phyloP scores from a whole-genome alignment of 2,888 invertebrate species.

The Lochmaea capreae region DNA sequence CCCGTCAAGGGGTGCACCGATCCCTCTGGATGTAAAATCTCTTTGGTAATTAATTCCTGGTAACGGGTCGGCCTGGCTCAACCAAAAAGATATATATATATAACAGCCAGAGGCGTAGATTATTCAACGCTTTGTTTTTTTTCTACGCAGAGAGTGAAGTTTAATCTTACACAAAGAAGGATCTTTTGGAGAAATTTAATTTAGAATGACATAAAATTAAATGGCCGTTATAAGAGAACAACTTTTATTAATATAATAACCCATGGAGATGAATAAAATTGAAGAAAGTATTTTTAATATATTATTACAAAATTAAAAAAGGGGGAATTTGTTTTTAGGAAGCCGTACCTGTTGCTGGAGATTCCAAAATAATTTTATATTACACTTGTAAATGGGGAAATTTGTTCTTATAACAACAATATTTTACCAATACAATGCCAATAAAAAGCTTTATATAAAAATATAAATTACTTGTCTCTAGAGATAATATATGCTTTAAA shows the following conservation, averaged over 20 bases:
- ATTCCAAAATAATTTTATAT: too few species aligned
- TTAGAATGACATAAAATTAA: background rate
- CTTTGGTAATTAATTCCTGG: conserved; percentile 52
- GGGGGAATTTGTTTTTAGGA: too few species aligned
- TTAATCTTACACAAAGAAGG: background rate
- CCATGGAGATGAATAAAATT: too few species aligned
- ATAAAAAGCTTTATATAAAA: too few species aligned
- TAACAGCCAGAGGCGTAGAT: conserved; percentile 23
- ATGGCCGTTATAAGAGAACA: background rate
- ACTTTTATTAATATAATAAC: background rate
- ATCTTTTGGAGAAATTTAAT: background rate
- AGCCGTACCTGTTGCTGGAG: too few species aligned
- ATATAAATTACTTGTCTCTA: too few species aligned
- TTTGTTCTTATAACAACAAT: too few species aligned
- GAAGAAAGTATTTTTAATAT: too few species aligned
- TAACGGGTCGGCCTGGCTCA: conserved; percentile 35
- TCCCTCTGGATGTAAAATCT: conserved; percentile 48
- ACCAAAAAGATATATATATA: conserved; percentile 19
- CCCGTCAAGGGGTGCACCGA: conserved; percentile 21
- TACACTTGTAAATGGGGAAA: too few species aligned
- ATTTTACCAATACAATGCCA: too few species aligned
- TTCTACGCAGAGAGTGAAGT: background rate
- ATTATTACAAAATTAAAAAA: too few species aligned
- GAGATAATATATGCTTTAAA: too few species aligned
- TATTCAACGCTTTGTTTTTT: background rate